These are phyloP conservation scores for Cyclura pinguis DNA, from an alignment of 2,797 vertebrate species.

Conservation along the genomic window DNA sequence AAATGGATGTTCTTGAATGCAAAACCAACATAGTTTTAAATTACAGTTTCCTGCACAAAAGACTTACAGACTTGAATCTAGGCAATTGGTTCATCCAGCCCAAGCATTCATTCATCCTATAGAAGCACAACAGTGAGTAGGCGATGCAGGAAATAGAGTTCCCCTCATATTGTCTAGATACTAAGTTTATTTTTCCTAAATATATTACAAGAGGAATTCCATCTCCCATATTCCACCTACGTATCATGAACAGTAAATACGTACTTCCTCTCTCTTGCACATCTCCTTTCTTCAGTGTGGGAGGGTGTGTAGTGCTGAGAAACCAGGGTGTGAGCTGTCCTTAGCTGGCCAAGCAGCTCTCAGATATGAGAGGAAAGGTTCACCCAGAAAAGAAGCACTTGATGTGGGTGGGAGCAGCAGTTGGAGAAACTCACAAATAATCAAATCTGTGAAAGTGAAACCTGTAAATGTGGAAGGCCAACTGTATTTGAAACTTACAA, in stretches of 20 bases:
- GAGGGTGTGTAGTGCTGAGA: no score
- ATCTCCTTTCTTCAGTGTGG: no score
- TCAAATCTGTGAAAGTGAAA: no score
- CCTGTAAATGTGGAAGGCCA: no score
- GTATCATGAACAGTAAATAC: neutral
- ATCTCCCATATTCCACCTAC: neutral
- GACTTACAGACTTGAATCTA: slow-evolving; percentile 4
- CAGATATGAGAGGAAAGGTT: no score
- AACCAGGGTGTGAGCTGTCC: no score
- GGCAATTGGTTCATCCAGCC: neutral
- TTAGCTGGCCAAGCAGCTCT: no score
- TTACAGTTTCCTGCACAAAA: slow-evolving; percentile 13
- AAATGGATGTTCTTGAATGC: neutral
- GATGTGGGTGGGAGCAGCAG: no score
- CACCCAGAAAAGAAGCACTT: no score
- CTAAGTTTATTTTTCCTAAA: neutral
- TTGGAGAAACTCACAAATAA: no score
- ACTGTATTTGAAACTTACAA: neutral
- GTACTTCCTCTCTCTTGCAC: no score
- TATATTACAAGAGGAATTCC: slow-evolving; percentile 16
- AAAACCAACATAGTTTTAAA: slow-evolving; percentile 1
- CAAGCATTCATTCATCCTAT: neutral
- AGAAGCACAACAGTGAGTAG: slow-evolving; percentile 14
- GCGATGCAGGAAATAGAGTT: slow-evolving; percentile 16
- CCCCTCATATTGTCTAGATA: neutral